Conservation (phyloP, 2,888 invertebrate genomes). For the Athalia cordata region DNA sequence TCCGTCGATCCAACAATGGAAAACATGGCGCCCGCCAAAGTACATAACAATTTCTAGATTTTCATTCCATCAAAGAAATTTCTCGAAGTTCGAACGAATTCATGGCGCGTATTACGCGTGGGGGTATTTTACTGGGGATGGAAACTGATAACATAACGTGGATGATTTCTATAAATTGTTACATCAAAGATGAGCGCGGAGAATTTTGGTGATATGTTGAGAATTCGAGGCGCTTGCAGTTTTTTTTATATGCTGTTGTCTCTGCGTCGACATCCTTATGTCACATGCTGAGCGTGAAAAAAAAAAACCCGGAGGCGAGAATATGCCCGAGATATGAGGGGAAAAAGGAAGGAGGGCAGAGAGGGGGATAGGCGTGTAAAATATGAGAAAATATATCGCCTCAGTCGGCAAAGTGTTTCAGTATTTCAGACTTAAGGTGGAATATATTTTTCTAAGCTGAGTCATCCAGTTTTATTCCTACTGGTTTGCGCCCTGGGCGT, state of each 20-base stretch:
- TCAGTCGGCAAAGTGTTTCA: constrained; percentile 43
- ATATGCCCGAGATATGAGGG: constrained; percentile 23
- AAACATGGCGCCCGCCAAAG: constrained; percentile 34
- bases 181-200: neutral
- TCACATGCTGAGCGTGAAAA: neutral
- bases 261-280: constrained; percentile 13
- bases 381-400: constrained; percentile 38
- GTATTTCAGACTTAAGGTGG: constrained; percentile 42
- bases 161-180: no score
- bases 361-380: constrained; percentile 4
- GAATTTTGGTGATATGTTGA: neutral
- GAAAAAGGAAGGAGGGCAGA: neutral
- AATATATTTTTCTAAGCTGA: constrained; percentile 37
- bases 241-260: neutral
- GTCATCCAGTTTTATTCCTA: neutral
- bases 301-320: neutral
- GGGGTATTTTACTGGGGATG: no score
- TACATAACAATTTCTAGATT: constrained; percentile 28
- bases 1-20: neutral
- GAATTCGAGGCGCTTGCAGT: constrained; percentile 20
- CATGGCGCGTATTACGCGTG: no score
- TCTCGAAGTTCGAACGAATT: no score
- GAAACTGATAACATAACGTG: no score
- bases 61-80: no score
- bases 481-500: neutral